Evolutionary conservation across 2,888 invertebrate genomes (phyloP).

Genomic region (Torymus aiolomorphi): DNA sequence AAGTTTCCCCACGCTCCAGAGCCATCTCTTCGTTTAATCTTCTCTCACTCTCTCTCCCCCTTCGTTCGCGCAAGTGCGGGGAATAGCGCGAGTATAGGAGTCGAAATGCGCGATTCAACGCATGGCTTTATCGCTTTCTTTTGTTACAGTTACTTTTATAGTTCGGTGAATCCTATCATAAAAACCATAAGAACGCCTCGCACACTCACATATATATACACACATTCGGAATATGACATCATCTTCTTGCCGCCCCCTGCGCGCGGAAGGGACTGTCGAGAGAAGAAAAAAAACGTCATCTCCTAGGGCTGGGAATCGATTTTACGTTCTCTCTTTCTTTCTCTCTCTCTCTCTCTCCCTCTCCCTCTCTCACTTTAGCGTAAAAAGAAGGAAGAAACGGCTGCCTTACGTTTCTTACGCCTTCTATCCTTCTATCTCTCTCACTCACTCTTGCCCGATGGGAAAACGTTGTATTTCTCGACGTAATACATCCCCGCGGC

Average conservation of each 20-base stretch:
- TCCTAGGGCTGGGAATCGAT: slow-evolving; percentile 43
- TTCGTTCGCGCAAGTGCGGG: background rate
- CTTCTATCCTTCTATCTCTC: background rate
- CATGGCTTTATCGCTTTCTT: slow-evolving; percentile 47
- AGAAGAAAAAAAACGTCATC: slow-evolving; percentile 31
- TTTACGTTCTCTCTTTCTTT: slow-evolving; percentile 6
- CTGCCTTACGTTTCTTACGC: slow-evolving; percentile 26
- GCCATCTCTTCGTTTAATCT: no score
- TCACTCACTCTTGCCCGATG: slow-evolving; percentile 34
- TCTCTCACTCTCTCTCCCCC: no score
- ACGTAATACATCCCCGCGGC: slow-evolving; percentile 52
- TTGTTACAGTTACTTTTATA: slow-evolving; percentile 51
- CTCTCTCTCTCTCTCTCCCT: slow-evolving; percentile 17
- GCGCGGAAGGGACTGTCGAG: slow-evolving; percentile 7
- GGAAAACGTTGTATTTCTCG: slow-evolving; percentile 55
- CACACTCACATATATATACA: slow-evolving; percentile 21
- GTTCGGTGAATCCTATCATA: slow-evolving; percentile 43
- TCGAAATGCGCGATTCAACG: slow-evolving; percentile 28
- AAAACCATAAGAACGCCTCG: slow-evolving; percentile 48
- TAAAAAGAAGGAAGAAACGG: slow-evolving; percentile 35
- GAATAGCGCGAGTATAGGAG: background rate
- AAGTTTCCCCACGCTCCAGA: no score
- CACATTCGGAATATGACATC: slow-evolving; percentile 44
- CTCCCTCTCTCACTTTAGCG: slow-evolving; percentile 32
- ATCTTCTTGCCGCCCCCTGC: slow-evolving; percentile 5